Percentiles rank a stretch among this genome's conserved stretches.
Conservation (phyloP, 2,113 vertebrate genomes). For the Cynopterus brachyotis region DNA sequence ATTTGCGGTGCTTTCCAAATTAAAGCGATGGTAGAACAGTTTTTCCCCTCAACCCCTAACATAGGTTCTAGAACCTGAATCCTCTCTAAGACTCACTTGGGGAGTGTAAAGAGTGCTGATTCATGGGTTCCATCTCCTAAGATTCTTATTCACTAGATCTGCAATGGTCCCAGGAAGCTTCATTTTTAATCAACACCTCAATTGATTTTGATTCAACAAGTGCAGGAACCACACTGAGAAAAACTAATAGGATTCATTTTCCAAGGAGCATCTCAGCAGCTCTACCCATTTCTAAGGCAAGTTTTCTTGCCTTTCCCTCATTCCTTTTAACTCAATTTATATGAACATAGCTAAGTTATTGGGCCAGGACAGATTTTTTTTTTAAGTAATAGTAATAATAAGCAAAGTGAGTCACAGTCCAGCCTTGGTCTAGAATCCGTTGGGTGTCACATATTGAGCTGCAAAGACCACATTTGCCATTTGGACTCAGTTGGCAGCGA, state of each 20-base stretch:
- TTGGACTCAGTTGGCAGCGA: not conserved
- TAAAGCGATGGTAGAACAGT: not conserved
- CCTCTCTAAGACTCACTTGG: not conserved
- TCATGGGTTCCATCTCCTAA: not conserved
- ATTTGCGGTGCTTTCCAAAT: not conserved
- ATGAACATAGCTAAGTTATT: not conserved
- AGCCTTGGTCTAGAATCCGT: not conserved
- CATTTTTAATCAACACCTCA: not conserved
- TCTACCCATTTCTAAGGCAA: not conserved
- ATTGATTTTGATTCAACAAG: not conserved
- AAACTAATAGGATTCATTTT: not conserved
- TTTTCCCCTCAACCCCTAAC: not conserved
- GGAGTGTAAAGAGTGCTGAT: not conserved
- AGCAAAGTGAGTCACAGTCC: not conserved
- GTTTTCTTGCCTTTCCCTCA: not conserved
- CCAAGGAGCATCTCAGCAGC: not conserved
- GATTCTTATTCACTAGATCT: not conserved
- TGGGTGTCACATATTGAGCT: not conserved
- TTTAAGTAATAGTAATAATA: not conserved
- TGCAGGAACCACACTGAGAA: not conserved
- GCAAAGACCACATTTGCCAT: not conserved
- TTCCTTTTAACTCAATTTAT: not conserved
- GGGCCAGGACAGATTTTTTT: not conserved
- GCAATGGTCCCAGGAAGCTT: not conserved
- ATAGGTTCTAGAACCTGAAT: not conserved